Evolutionary conservation across 2,113 vertebrate species (phyloP).

Genomic region (Lonchura striata): DNA sequence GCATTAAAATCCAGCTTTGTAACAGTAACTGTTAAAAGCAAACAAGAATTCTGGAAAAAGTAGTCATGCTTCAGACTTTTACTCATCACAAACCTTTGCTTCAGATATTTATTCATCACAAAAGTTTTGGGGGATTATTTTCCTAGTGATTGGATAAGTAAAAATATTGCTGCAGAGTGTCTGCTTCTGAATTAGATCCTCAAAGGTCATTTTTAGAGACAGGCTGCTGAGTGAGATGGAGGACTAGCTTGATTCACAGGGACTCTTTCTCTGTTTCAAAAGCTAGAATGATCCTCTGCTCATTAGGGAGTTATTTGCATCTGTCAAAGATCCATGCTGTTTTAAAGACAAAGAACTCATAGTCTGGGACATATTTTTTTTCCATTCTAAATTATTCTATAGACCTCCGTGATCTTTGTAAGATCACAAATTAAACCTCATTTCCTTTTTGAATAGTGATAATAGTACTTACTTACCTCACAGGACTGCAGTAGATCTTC

Average conservation of each 20-base stretch:
- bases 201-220: conserved; percentile 14
- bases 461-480: not conserved
- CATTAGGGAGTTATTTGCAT: conserved; percentile 7
- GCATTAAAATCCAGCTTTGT: not conserved
- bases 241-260: not conserved
- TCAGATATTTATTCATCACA: not conserved
- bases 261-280: not conserved
- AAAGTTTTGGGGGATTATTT: not conserved
- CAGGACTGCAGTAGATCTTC: not conserved
- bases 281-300: not conserved
- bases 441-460: not conserved
- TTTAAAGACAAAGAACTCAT: not conserved
- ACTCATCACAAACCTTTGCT: not conserved
- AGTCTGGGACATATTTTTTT: not conserved
- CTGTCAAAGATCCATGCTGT: not conserved
- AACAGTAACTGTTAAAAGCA: not conserved
- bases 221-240: not conserved
- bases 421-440: not conserved
- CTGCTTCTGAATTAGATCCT: not conserved
- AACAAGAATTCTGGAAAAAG: not conserved
- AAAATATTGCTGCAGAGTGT: not conserved
- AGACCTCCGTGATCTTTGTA: not conserved
- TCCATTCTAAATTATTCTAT: not conserved
- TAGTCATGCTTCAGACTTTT: not conserved
- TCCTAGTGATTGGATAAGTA: not conserved